Evolutionary conservation across 2,888 invertebrate species (phyloP).

Genomic region (Caenorhabditis becei): DNA sequence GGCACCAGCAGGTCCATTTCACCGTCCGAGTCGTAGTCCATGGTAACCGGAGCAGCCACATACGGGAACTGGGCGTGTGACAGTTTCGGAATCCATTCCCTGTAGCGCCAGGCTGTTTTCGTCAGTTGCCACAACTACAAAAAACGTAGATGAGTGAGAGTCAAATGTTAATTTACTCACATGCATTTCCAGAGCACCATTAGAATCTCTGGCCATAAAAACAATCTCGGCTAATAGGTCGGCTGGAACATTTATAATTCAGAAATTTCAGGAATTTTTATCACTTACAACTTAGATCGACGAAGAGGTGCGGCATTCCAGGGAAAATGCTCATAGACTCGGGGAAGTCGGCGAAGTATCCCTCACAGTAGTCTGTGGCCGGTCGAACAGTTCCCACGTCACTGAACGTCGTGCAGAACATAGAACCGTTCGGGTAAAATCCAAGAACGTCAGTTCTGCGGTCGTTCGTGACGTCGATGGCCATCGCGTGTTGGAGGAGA

Average conservation of each 20-base stretch:
- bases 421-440: constrained; percentile 66
- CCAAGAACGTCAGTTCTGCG: constrained; percentile 78
- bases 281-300: constrained; percentile 59
- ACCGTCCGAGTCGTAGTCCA: constrained; percentile 77
- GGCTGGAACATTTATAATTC: constrained; percentile 25
- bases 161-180: constrained; percentile 28
- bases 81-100: constrained; percentile 48
- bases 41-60: constrained; percentile 71
- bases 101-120: constrained; percentile 47
- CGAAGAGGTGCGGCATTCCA: constrained; percentile 69
- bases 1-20: constrained; percentile 76
- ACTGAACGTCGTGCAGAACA: constrained; percentile 57
- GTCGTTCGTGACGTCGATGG: constrained; percentile 78
- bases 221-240: constrained; percentile 78
- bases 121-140: constrained; percentile 50
- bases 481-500: constrained; percentile 60
- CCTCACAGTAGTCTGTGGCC: constrained; percentile 40
- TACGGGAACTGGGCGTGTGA: constrained; percentile 41
- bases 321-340: constrained; percentile 30
- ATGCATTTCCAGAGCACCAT: constrained; percentile 50
- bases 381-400: constrained; percentile 17
- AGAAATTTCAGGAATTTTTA: not conserved
- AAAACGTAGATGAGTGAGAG: not conserved
- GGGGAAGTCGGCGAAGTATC: constrained; percentile 41
- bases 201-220: constrained; percentile 67